Base-by-base conservation (phyloP, 2,888 invertebrate species). In the Ormyrus nitidulus region DNA sequence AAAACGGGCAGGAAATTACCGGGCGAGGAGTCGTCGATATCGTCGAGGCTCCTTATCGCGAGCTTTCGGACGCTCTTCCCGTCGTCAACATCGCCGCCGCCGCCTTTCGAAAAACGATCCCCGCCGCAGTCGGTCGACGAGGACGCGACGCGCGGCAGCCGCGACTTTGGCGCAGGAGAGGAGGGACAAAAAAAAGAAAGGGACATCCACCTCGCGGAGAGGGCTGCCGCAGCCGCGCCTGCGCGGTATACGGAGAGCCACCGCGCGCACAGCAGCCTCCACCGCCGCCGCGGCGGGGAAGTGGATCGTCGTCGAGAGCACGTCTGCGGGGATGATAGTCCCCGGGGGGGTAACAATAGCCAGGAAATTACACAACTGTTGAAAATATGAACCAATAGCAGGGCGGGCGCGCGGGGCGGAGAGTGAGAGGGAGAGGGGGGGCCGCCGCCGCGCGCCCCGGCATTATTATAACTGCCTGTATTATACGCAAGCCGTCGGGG, bases 301-400 rank as follows among this genome's bases (percentile, higher is more conserved):
- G 65, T n/a, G 49, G 68, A 62, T 51, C 59, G 85, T 82, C 19
- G 19, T 1, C 19, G 19, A 85, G 61, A 85, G 86, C 87, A 87
- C 87, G 88, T 86, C 87, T 87, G 87, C 86, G 87, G 85, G 86
- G 86, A 87, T 86, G 86, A 86, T 85, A 87, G 86, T 84, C 84
- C 9, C 11, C 10, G 34, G 34, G 11, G 46, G 68, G 86, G 86
- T 87, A 87, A 90, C 90, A 90, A 90, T 90, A 89, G 87, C 90
- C 90, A 90, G 90, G 90, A 90, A 90, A 90, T 90, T 90, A 90
- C 90, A 90, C 89, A 90, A 90, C 90, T 90, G 90, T 90, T 90
- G 90, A 89, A 90, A 90, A 90, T 90, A 90, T 90, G 90, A 89
- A 87, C 89, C 89, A 90, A 89, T 90, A 89, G 84, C 84, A 86